Evolutionary conservation across 35 echinoderm and acorn worm species (phyloP), one percentile per base, ranked within the genome.

Genomic region (Apostichopus japonicus): DNA sequence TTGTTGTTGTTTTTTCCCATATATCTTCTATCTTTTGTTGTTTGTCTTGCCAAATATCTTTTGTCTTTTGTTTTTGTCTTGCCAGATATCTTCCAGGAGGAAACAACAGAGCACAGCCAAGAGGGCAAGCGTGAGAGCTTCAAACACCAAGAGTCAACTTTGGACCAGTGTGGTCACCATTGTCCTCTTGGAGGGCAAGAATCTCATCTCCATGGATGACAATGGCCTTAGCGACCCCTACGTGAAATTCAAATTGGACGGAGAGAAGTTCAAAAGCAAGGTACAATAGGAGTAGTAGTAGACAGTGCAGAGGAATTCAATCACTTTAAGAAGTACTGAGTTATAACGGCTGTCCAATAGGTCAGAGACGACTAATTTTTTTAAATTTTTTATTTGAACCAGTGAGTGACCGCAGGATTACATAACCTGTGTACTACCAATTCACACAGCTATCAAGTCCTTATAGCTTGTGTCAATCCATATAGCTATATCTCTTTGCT

Each of bases 151-250:
- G 90, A 91, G 90, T 33, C 97, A 98, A 55, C 77, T 92, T 15
- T 98, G 97, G 97, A 94, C 90, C 21, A 93, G 97, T n/a, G 95
- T 98, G 14, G 92, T 96, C 14, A 98, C 97, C 19, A 96, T 98
- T 58, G 94, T 92, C 14, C 62, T 98, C 9, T 58, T 98, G 19
- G 97, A 98, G 77, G 97, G 97, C 11, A 92, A 86, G 55, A 98
- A 98, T 84, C 93, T 98, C 19, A 93, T 98, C 33, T 87, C 97
- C 59, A 98, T 98, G 97, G 97, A 98, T 79, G 97, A 98, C 82
- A 96, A 96, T 91, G 97, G 97, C 75, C 81, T 96, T 11, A 98
- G 97, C 81, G 97, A 98, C 87, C 97, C 97, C 72, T 98, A 98
- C 71, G 93, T 98, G 15, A 98, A 98, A 84, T 98, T 98, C 77